Percentiles rank a stretch among this genome's conserved stretches.
Conservation (phyloP, 2,797 vertebrate species). For the Pseudochirops corinnae region DNA sequence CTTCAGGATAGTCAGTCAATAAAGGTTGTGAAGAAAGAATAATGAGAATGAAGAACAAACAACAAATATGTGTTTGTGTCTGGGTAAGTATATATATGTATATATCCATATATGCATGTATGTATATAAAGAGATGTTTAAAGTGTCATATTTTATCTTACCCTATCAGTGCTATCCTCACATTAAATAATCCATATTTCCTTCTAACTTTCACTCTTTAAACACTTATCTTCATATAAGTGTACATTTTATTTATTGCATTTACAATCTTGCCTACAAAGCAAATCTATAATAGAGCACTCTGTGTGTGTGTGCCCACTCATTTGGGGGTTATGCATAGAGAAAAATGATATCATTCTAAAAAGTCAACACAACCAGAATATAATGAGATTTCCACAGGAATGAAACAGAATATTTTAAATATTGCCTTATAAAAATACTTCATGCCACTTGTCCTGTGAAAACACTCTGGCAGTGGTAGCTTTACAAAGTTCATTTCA, state of each 20-base stretch:
- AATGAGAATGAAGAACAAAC: not conserved
- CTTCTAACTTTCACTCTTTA: not conserved
- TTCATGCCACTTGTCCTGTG: not conserved
- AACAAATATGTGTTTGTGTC: too few relatives aligned
- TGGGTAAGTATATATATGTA: not conserved
- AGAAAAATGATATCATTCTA: not conserved
- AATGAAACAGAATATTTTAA: not conserved
- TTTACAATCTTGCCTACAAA: not conserved
- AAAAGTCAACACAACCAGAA: not conserved
- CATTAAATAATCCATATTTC: not conserved
- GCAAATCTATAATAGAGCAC: not conserved
- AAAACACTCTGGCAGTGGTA: not conserved
- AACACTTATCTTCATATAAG: not conserved
- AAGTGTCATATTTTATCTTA: not conserved
- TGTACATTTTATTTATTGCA: not conserved
- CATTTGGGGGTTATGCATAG: not conserved
- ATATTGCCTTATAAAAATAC: not conserved
- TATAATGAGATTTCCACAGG: conserved; percentile 16
- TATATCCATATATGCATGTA: too few relatives aligned
- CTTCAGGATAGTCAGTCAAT: not conserved
- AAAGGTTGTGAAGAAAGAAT: not conserved
- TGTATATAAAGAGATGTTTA: not conserved
- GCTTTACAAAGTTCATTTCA: not conserved
- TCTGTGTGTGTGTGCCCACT: not conserved
- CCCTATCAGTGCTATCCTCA: not conserved